These are phyloP conservation scores for Tachysurus fulvidraco DNA, from an alignment of 2,113 vertebrate genomes.

Conservation along the genomic window DNA sequence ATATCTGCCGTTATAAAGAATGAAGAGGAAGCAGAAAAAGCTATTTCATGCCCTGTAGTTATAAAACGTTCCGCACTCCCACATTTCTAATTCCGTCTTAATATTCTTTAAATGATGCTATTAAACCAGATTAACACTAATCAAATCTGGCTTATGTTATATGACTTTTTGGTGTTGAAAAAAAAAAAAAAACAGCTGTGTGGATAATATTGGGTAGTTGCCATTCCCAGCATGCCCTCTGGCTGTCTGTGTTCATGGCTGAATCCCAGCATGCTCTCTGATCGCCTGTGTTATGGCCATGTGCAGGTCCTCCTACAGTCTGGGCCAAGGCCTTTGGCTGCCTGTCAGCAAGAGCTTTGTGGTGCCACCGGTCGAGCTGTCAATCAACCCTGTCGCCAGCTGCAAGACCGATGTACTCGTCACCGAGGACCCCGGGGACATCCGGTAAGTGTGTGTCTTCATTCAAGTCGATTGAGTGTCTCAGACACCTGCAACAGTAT, in stretches of 20 bases:
- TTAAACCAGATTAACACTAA: background rate
- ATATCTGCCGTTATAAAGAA: background rate
- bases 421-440: constrained; percentile 93
- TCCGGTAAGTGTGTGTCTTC: constrained; percentile 80
- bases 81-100: too few species aligned
- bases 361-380: constrained; percentile 94
- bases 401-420: constrained; percentile 97
- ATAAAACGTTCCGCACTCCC: background rate
- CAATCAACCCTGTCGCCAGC: constrained; percentile 96
- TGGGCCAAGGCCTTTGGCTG: constrained; percentile 96
- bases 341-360: constrained; percentile 99
- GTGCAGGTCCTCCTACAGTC: constrained; percentile 92
- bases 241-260: constrained; percentile 8
- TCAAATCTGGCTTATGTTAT: background rate
- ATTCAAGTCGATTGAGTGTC: background rate
- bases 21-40: background rate
- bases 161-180: background rate
- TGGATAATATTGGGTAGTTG: background rate
- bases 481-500: background rate
- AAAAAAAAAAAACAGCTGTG: background rate
- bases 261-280: constrained; percentile 38
- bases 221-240: background rate
- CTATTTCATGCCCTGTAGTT: background rate
- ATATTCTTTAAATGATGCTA: background rate
- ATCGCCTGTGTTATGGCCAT: constrained; percentile 50